Conservation (phyloP, 92 coral and sea anemone genomes). For the Virgularia gustaviana region DNA sequence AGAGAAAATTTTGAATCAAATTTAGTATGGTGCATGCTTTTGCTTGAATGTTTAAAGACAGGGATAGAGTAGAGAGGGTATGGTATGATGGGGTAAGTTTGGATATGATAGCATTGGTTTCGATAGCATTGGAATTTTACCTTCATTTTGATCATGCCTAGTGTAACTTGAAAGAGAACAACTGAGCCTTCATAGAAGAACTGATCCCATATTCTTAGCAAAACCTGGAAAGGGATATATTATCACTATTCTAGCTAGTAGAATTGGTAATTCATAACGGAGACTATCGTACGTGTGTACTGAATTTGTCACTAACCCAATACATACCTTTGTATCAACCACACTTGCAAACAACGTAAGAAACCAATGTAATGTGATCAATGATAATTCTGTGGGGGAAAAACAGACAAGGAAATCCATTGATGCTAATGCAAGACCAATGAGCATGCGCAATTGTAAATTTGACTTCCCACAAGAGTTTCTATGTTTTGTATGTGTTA, state of each 20-base stretch:
- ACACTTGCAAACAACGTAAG: slow-evolving; percentile 97
- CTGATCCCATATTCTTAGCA: slow-evolving; percentile 90
- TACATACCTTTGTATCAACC: slow-evolving; percentile 87
- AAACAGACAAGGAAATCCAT: neutral
- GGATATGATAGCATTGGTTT: no score
- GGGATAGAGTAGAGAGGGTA: neutral
- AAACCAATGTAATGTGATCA: slow-evolving; percentile 95
- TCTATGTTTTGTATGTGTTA: no score
- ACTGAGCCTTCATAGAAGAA: slow-evolving; percentile 95
- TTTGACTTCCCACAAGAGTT: no score
- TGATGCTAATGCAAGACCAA: no score
- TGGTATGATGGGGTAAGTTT: neutral
- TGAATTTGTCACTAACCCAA: no score
- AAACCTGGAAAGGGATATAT: slow-evolving; percentile 46
- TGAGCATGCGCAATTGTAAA: no score
- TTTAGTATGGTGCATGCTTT: no score
- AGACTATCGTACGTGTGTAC: neutral
- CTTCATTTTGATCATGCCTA: slow-evolving; percentile 96
- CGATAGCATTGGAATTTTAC: slow-evolving; percentile 28
- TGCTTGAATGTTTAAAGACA: no score
- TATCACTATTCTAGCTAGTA: neutral
- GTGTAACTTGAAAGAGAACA: slow-evolving; percentile 81
- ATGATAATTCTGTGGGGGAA: slow-evolving; percentile 62
- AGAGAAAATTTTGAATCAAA: no score
- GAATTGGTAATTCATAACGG: no score